phyloP scores from a whole-genome alignment of 2,113 vertebrate genomes.

The Engraulis encrasicolus region DNA sequence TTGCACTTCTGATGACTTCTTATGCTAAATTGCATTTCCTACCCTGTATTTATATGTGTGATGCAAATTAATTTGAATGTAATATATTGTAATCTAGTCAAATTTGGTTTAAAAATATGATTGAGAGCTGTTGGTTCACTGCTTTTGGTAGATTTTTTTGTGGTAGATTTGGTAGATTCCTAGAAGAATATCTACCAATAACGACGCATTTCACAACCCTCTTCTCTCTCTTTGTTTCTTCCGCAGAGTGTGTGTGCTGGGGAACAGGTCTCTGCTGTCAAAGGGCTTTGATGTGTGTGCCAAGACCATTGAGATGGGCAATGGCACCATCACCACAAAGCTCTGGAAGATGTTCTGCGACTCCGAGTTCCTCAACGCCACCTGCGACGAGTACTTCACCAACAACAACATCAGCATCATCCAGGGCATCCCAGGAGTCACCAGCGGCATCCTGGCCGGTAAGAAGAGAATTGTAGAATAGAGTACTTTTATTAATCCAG shows the following conservation, averaged over 20 bases:
- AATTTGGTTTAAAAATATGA: too few species aligned
- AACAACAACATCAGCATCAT: constrained; percentile 91
- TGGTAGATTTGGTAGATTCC: too few species aligned
- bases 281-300: constrained; percentile 90
- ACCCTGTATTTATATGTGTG: too few species aligned
- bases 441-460: constrained; percentile 94
- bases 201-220: background rate
- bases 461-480: too few species aligned
- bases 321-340: constrained; percentile 89
- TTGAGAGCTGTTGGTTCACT: background rate
- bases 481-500: too few species aligned
- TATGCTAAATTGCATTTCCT: too few species aligned
- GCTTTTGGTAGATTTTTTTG: background rate
- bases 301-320: constrained; percentile 88
- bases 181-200: too few species aligned
- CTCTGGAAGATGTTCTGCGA: constrained; percentile 95
- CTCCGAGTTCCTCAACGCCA: constrained; percentile 90
- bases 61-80: too few species aligned
- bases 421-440: constrained; percentile 91
- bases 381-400: constrained; percentile 92
- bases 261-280: constrained; percentile 89
- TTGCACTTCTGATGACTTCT: too few species aligned
- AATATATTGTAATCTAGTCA: too few species aligned
- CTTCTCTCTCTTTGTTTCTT: constrained; percentile 12
- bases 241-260: constrained; percentile 90